These are phyloP conservation scores for Cetonia aurata DNA, from an alignment of 2,888 invertebrate species.

Conservation along the genomic window DNA sequence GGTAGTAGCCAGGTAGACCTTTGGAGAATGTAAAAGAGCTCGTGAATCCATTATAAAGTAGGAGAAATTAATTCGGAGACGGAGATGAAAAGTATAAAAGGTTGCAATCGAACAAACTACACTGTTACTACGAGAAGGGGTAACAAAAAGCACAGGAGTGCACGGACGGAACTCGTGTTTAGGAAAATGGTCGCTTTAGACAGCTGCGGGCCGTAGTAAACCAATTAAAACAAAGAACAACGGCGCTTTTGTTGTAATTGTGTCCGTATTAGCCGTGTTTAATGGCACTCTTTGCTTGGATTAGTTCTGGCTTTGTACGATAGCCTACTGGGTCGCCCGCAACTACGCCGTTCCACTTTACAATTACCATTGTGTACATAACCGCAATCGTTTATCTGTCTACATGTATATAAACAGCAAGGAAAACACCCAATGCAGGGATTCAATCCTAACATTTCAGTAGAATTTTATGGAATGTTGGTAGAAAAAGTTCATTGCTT, in stretches of 20 bases:
- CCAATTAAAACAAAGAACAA: constrained; percentile 60
- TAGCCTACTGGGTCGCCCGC: constrained; percentile 25
- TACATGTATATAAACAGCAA: too few relatives aligned
- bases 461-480: too few relatives aligned
- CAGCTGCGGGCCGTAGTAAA: constrained; percentile 57
- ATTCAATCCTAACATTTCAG: too few relatives aligned
- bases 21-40: constrained; percentile 21
- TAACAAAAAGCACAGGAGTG: constrained; percentile 51
- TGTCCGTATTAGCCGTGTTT: constrained; percentile 57
- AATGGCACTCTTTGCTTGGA: constrained; percentile 56
- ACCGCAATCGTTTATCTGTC: background rate
- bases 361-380: constrained; percentile 1
- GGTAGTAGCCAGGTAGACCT: background rate
- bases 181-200: constrained; percentile 56
- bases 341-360: constrained; percentile 26
- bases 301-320: constrained; percentile 52
- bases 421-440: too few relatives aligned
- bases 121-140: constrained; percentile 53
- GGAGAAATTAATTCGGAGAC: constrained; percentile 48
- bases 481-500: too few relatives aligned
- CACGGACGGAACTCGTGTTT: constrained; percentile 51
- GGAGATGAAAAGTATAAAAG: constrained; percentile 22
- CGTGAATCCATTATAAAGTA: constrained; percentile 16
- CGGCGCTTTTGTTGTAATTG: constrained; percentile 59
- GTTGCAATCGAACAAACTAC: constrained; percentile 56